Percentiles rank a stretch among this genome's conserved stretches.
These are phyloP conservation scores for Fopius arisanus DNA, from an alignment of 1,140 invertebrate genomes.

Conservation along the genomic window DNA sequence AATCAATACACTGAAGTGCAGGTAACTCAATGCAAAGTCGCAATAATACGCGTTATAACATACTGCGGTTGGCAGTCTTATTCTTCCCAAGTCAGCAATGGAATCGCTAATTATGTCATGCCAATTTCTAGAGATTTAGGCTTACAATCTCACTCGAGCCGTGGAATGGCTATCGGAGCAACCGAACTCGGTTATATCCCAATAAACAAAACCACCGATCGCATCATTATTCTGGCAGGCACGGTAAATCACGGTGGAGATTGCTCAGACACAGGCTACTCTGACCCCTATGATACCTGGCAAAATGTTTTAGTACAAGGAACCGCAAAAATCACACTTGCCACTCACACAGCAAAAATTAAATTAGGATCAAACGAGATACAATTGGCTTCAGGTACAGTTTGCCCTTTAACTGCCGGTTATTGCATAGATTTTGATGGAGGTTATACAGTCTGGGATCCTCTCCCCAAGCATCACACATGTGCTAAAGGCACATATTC, in stretches of 20 bases:
- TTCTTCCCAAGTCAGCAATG: neutral
- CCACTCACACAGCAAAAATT: neutral
- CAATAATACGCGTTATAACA: neutral
- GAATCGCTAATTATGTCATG: neutral
- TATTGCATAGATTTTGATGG: conserved; percentile 25
- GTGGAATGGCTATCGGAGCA: neutral
- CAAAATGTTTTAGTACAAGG: conserved; percentile 21
- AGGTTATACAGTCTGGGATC: neutral
- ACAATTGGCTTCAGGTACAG: conserved; percentile 5
- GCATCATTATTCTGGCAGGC: neutral
- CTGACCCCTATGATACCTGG: conserved; percentile 31
- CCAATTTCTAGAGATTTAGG: neutral
- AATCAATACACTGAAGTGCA: neutral
- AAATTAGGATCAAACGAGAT: conserved; percentile 30
- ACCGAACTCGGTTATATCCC: neutral
- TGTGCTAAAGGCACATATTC: neutral
- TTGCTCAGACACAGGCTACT: conserved; percentile 18
- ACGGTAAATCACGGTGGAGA: neutral
- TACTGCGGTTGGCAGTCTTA: neutral
- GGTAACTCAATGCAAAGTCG: neutral
- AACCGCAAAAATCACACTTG: conserved; percentile 5
- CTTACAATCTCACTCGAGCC: neutral
- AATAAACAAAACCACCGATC: neutral
- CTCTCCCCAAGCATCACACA: neutral
- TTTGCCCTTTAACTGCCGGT: conserved; percentile 25